Percentiles rank a stretch among this genome's conserved stretches.
phyloP scores from a whole-genome alignment of 1,140 invertebrate species.

The Mya arenaria region DNA sequence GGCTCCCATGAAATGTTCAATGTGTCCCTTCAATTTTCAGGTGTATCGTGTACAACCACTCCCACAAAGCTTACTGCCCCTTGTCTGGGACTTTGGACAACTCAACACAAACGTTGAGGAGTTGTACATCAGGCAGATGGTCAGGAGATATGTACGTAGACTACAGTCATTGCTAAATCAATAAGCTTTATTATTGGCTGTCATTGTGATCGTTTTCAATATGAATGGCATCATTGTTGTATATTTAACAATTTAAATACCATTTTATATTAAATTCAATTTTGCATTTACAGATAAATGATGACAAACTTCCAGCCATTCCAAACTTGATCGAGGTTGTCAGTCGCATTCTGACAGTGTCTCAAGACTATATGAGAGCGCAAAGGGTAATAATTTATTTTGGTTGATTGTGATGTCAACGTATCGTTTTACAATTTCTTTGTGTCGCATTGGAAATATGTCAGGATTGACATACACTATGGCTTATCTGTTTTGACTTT shows the following conservation, averaged over 20 bases:
- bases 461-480: background rate
- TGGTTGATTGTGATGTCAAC: background rate
- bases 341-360: constrained; percentile 35
- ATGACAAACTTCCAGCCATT: constrained; percentile 5
- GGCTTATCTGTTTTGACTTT: constrained; percentile 16
- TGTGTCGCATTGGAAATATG: background rate
- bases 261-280: background rate
- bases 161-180: no score
- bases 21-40: background rate
- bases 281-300: background rate
- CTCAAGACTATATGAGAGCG: constrained; percentile 46
- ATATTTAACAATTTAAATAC: background rate
- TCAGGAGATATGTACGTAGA: constrained; percentile 66
- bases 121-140: constrained; percentile 75
- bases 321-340: constrained; percentile 22
- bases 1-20: background rate
- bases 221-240: background rate
- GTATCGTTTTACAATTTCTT: background rate
- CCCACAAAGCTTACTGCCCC: constrained; percentile 73
- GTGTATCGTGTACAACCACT: constrained; percentile 76
- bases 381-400: constrained; percentile 22
- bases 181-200: background rate
- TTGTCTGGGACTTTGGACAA: constrained; percentile 79
- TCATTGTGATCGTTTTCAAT: background rate
- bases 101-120: constrained; percentile 68